A percentile compares a stretch with the other conserved stretches of the same genome.
These are phyloP conservation scores for Epinotia bilunana DNA, from an alignment of 2,888 invertebrate genomes.

Conservation along the genomic window DNA sequence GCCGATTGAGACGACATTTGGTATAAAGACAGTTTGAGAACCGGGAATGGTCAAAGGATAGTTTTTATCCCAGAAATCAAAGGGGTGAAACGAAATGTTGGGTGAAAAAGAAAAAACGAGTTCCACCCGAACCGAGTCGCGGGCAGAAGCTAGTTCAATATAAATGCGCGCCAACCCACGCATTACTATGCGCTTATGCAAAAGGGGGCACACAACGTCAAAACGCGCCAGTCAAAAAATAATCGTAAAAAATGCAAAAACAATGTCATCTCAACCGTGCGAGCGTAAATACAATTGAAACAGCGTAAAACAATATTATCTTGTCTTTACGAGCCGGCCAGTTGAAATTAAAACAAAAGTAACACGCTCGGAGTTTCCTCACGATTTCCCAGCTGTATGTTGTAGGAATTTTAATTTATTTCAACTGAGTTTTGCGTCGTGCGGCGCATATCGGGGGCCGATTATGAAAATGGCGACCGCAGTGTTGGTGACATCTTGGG, in stretches of 20 bases:
- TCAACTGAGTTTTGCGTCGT: slow-evolving; percentile 59
- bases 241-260: neutral
- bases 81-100: too few species aligned
- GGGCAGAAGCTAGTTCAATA: too few species aligned
- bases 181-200: too few species aligned
- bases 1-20: too few species aligned
- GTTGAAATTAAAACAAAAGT: slow-evolving; percentile 43
- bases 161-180: too few species aligned
- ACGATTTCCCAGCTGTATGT: slow-evolving; percentile 62
- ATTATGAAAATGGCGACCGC: slow-evolving; percentile 59
- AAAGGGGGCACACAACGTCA: too few species aligned
- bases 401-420: slow-evolving; percentile 69
- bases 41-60: too few species aligned
- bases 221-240: neutral
- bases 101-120: too few species aligned
- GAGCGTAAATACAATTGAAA: slow-evolving; percentile 1
- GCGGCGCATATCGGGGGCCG: slow-evolving; percentile 58
- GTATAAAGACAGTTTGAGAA: too few species aligned
- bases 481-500: slow-evolving; percentile 56
- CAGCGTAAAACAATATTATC: neutral
- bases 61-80: too few species aligned
- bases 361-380: slow-evolving; percentile 48
- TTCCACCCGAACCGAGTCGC: too few species aligned
- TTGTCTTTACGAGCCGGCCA: slow-evolving; percentile 14
- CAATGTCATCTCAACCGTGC: neutral